Percentiles rank a stretch among this genome's conserved stretches.
Conservation (phyloP, 1,140 invertebrate species). For the Monomorium pharaonis region DNA sequence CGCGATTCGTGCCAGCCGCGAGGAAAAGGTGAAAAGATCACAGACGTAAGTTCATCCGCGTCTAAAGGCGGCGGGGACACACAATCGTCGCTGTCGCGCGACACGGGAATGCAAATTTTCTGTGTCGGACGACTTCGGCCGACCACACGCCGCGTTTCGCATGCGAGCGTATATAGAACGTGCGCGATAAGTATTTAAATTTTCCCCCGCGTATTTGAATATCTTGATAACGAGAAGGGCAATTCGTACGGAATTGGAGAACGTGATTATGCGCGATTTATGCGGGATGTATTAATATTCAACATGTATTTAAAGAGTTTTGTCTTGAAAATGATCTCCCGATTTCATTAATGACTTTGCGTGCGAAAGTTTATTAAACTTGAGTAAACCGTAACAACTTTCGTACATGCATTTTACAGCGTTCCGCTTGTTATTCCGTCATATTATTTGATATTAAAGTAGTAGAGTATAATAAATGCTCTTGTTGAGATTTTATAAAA, state of each 20-base stretch:
- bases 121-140: conserved; percentile 7
- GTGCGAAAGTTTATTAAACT: not conserved
- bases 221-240: not conserved
- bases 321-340: not conserved
- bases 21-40: conserved; percentile 67
- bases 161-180: not conserved
- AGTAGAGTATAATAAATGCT: not conserved
- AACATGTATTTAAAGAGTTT: not conserved
- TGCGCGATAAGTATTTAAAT: conserved; percentile 40
- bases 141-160: conserved; percentile 14
- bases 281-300: not conserved
- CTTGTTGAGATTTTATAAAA: not conserved
- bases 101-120: conserved; percentile 59
- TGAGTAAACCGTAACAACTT: not conserved
- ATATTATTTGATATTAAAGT: not conserved
- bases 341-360: not conserved
- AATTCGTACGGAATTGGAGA: not conserved
- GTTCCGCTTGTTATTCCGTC: not conserved
- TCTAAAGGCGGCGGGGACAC: conserved; percentile 25
- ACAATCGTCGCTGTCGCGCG: conserved; percentile 49
- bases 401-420: not conserved
- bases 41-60: conserved; percentile 67
- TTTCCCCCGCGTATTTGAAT: conserved; percentile 13
- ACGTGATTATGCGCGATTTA: not conserved
- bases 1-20: conserved; percentile 22